Evolutionary conservation across 2,888 invertebrate genomes (phyloP), one percentile per base, ranked within the genome.

Genomic region (Blastobasis lacticolella): DNA sequence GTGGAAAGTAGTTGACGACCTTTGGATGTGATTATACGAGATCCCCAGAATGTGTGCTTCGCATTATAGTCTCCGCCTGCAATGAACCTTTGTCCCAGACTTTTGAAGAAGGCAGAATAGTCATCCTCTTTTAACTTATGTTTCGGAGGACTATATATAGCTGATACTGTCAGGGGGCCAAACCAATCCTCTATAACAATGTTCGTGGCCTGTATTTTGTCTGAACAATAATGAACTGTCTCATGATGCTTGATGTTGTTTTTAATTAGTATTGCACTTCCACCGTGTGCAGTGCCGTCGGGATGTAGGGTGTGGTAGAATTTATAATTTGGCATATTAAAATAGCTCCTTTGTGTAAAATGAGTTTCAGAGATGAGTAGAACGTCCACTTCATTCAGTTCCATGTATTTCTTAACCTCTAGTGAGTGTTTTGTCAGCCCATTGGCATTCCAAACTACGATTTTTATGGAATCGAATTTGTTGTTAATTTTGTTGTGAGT

Each of bases 31-130:
- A 40, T 56, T 6, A 59, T 8, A 7, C 55, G 41, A 0, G 54
- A n/a, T n/a, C n/a, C n/a, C n/a, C n/a, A n/a, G n/a, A 59, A 0
- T 54, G 48, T 54, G 38, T 53, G 51, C 45, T 54, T 53, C 1
- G 54, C 53, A 45, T 54, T 54, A 6, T 48, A 57, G 46, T 55
- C 54, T 4, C 53, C 54, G 4, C 50, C 54, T 10, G 49, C 52
- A 10, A 55, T 57, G 45, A 54, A 55, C 44, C 52, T 43, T 5
- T 48, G 43, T 6, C 56, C 56, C 37, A 58, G 53, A 0, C 50
- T 49, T 8, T 7, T 40, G n/a, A 57, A 52, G 44, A 48, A 53
- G 1, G 10, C n/a, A 6, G 23, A 42, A 10, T 40, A 56, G 1
- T 46, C 10, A 37, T 51, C 43, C 37, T 51, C 41, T 8, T 23